Percentiles rank a stretch among this genome's conserved stretches.
phyloP scores from a whole-genome alignment of 2,797 vertebrate genomes.

The Gila robusta region DNA sequence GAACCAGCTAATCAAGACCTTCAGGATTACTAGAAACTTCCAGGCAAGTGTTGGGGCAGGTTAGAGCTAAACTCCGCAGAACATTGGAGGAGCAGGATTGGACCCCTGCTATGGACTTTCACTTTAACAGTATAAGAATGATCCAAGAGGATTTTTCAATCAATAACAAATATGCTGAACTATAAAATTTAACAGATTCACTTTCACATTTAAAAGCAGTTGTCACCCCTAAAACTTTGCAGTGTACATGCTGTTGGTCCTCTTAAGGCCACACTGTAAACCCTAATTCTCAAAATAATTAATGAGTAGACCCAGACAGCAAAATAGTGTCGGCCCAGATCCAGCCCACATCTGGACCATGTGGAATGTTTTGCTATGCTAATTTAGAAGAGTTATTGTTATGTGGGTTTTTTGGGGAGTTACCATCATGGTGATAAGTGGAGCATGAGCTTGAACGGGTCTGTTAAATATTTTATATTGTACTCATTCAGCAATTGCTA shows the following conservation, averaged over 20 bases:
- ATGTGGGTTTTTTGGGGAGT: too few relatives aligned
- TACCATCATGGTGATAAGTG: too few relatives aligned
- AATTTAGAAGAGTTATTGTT: too few relatives aligned
- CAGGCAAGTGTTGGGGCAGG: not conserved
- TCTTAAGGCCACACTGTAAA: not conserved
- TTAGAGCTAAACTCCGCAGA: not conserved
- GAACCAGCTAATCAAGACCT: not conserved
- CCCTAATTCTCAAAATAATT: too few relatives aligned
- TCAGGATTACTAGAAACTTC: not conserved
- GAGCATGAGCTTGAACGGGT: too few relatives aligned
- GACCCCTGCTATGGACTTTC: not conserved
- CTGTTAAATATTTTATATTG: too few relatives aligned
- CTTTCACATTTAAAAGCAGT: not conserved
- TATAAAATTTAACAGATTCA: not conserved
- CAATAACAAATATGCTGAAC: not conserved
- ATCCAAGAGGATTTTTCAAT: not conserved
- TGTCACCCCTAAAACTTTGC: not conserved
- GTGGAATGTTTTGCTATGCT: too few relatives aligned
- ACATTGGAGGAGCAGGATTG: not conserved
- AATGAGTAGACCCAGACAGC: too few relatives aligned
- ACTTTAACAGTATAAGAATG: not conserved
- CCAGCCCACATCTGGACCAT: too few relatives aligned
- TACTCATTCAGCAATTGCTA: too few relatives aligned
- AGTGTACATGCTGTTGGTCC: not conserved
- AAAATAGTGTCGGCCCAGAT: too few relatives aligned